These are phyloP conservation scores for Pristionchus mayeri DNA, from an alignment of 2,888 invertebrate genomes.

Conservation along the genomic window DNA sequence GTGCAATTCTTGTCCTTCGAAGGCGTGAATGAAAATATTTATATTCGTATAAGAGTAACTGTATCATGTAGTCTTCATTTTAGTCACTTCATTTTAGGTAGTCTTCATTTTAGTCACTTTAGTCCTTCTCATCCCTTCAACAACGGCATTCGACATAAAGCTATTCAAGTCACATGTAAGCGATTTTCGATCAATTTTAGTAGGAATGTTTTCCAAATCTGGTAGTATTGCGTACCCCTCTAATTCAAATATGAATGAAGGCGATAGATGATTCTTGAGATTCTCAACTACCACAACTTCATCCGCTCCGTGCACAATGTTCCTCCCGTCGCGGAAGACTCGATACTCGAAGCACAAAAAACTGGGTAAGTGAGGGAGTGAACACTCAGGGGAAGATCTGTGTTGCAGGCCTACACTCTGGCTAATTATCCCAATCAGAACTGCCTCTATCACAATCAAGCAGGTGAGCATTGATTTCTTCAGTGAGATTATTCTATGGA, in stretches of 20 bases:
- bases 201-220: too few species aligned
- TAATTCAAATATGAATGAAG: background rate
- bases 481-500: background rate
- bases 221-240: too few species aligned
- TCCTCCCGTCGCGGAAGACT: background rate
- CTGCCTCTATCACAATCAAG: constrained; percentile 22
- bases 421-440: background rate
- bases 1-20: too few species aligned
- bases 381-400: too few species aligned
- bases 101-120: background rate
- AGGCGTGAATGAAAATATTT: too few species aligned
- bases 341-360: background rate
- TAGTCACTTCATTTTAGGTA: too few species aligned
- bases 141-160: background rate
- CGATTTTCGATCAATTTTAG: background rate
- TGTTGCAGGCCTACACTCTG: background rate
- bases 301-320: background rate
- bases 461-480: background rate
- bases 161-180: constrained; percentile 9
- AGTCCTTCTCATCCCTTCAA: background rate
- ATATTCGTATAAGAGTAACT: too few species aligned
- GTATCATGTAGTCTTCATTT: too few species aligned
- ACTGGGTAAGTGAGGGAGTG: too few species aligned
- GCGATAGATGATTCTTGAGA: background rate
- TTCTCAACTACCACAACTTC: constrained; percentile 26